A percentile compares a stretch with the other conserved stretches of the same genome.
Conservation (phyloP, 2,888 invertebrate species). For the Exephanes ischioxanthus region DNA sequence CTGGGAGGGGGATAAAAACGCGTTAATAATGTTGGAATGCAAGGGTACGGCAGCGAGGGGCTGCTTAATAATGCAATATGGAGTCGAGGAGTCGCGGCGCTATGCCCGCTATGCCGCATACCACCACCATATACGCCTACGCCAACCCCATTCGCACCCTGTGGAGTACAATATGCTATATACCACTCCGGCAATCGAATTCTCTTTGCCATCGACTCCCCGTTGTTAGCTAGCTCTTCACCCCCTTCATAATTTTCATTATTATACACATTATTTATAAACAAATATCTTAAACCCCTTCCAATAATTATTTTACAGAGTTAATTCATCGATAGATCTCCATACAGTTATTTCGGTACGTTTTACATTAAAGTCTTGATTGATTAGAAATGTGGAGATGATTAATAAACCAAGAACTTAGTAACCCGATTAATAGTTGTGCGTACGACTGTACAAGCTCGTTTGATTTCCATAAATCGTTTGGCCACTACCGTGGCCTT, state of each 20-base stretch:
- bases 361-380: background rate
- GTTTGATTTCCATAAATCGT: slow-evolving; percentile 75
- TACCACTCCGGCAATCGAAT: slow-evolving; percentile 76
- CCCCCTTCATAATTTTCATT: background rate
- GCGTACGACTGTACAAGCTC: slow-evolving; percentile 73
- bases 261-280: background rate
- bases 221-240: too few relatives aligned
- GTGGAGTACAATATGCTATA: slow-evolving; percentile 34
- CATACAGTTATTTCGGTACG: background rate
- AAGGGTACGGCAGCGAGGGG: slow-evolving; percentile 73
- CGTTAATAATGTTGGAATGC: slow-evolving; percentile 84
- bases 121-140: slow-evolving; percentile 81
- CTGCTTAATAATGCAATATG: slow-evolving; percentile 85
- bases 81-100: slow-evolving; percentile 82
- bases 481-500: slow-evolving; percentile 65
- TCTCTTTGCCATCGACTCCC: background rate
- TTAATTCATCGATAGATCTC: background rate
- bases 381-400: background rate
- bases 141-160: slow-evolving; percentile 70
- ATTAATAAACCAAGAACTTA: background rate
- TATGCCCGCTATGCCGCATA: slow-evolving; percentile 84
- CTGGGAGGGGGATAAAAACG: slow-evolving; percentile 76
- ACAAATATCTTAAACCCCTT: background rate
- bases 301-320: background rate
- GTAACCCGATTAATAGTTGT: slow-evolving; percentile 63